Evolutionary conservation across 2,888 invertebrate species (phyloP), one percentile per base, ranked within the genome.

Genomic region (Embidobia sp.): DNA sequence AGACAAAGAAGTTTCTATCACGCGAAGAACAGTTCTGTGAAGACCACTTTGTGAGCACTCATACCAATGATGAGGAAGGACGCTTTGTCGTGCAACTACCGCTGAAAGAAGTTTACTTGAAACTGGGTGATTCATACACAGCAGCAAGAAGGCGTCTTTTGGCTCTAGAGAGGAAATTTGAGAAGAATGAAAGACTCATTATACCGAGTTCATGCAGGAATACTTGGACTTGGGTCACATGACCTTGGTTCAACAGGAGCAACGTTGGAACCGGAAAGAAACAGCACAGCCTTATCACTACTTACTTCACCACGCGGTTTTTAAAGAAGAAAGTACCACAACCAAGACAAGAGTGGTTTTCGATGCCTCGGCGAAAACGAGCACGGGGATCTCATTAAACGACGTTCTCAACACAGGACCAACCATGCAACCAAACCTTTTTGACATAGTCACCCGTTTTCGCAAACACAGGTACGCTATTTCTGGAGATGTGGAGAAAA

Each of bases 251-350:
- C 6, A 3, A 4, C 46, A 2, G 19, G 15, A 6, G 1, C 13
- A 8, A 18, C 4, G 2, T 7, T 3, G 8, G 0, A 18, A 33
- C 16, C 22, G 4, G n/a, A 10, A 33, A 10, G 46, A 1, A 37
- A 37, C n/a, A n/a, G n/a, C 2, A 1, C 6, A n/a, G n/a, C n/a
- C 3, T 27, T 70, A n/a, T n/a, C n/a, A 72, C 44, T 86, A 84
- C 64, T 44, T 86, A 2, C 85, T 85, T 8, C 85, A 87, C 77
- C 86, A 85, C 31, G 63, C 82, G 0, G 84, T 87, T 0, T 79
- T 77, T 11, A 81, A 80, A 49, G 73, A 77, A 8, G 40, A 67
- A 0, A 82, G 82, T 48, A 42, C 79, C 0, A 83, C 84, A 0
- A 84, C 22, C 22, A 6, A 22, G 6, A 22, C 22, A 6, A 22